Evolutionary conservation across 1,140 invertebrate genomes (phyloP), one percentile per base, ranked within the genome.

Genomic region (Laupala kohalensis): DNA sequence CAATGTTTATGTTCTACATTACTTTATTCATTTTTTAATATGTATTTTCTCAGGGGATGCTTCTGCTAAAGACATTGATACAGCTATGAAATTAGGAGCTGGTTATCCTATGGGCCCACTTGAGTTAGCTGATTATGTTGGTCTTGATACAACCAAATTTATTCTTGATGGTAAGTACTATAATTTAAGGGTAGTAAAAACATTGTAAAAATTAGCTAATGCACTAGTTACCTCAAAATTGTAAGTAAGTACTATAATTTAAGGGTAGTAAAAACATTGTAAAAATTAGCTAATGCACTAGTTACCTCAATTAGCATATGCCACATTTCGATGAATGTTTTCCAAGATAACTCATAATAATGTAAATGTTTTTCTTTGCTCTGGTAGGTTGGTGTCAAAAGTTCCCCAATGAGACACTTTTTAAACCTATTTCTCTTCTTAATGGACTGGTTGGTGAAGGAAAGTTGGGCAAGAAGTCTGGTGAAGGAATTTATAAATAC

Each of bases 401-500:
- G 75, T 91, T 85, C 77, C 93, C 93, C 0, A 86, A 94, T 28
- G 87, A 93, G 77, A 84, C 87, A 0, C 79, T 92, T 1, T 95
- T 93, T 80, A 83, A 87, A 64, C 87, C 89, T 1, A 86, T 85
- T 64, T 81, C 85, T 37, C 74, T 88, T 6, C 73, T 94, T 6
- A 83, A 91, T 72, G 90, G 92, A 78, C 77, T 95, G 69, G 91
- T 96, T 3, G 76, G 81, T 15, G 88, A 94, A 77, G 91, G 91
- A 28, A 95, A 94, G 82, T 79, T 94, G 0, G 94, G 94, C 5
- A 80, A 87, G 3, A 96, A 96, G 80, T 81, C 88, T 66, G 94
- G 94, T 2, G 90, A 95, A 84, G 94, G 94, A 53, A 94, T 93
- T 78, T 95, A 95, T 78, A 89, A 89, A 75, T 93, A 95, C 79